These are phyloP conservation scores for Meloidogyne chitwoodi DNA, from an alignment of 1,140 invertebrate genomes.

Conservation along the genomic window DNA sequence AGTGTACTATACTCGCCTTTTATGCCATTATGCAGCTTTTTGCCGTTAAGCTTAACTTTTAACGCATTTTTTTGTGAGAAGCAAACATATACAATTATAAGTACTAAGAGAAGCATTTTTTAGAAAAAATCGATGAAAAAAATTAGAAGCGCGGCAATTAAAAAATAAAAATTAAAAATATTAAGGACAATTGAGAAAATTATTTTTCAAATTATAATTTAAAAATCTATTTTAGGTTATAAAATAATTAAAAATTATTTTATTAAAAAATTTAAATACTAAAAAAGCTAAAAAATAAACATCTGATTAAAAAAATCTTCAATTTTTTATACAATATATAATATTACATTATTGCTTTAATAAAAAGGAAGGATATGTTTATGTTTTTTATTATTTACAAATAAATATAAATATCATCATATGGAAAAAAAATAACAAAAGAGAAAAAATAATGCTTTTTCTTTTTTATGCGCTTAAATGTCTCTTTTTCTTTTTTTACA, in stretches of 20 bases:
- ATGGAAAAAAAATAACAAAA: background rate
- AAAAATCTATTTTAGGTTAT: no score
- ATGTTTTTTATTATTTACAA: background rate
- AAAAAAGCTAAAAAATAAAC: no score
- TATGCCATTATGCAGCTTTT: no score
- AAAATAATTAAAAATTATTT: no score
- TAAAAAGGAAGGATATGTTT: background rate
- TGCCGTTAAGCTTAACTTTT: background rate
- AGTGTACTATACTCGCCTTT: no score
- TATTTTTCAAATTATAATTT: no score
- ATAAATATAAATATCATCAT: background rate
- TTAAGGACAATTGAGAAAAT: no score
- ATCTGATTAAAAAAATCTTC: no score
- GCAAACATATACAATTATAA: background rate
- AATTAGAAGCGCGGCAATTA: background rate
- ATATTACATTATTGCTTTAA: no score
- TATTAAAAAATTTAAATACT: no score
- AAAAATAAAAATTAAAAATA: no score
- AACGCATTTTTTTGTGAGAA: background rate
- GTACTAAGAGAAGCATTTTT: background rate
- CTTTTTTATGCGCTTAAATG: background rate
- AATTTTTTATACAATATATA: no score
- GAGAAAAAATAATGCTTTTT: background rate
- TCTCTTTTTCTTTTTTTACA: background rate
- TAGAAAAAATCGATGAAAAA: background rate